phyloP scores from a whole-genome alignment of 2,888 invertebrate genomes.

The Acrobasis consociella region DNA sequence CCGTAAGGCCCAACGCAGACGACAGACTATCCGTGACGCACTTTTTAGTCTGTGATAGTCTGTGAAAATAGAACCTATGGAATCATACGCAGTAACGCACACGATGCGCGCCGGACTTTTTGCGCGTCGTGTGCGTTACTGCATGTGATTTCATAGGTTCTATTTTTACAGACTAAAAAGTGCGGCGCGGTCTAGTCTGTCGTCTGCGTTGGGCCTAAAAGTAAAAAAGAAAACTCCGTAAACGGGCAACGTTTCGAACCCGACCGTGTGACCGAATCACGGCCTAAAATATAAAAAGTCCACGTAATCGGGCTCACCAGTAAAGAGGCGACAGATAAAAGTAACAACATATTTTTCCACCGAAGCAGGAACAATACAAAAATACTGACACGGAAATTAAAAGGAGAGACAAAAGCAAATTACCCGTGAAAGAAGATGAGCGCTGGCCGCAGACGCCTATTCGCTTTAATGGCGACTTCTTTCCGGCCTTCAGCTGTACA shows the following conservation, averaged over 20 bases:
- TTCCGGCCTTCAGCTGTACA: constrained; percentile 36
- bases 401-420: constrained; percentile 71
- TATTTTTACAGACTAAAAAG: no score
- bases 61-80: no score
- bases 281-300: background rate
- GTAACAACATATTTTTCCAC: constrained; percentile 53
- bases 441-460: constrained; percentile 50
- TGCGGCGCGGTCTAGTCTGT: no score
- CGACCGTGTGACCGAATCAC: background rate
- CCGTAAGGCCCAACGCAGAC: no score
- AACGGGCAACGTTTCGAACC: background rate
- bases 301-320: constrained; percentile 10
- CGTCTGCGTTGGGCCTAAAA: no score
- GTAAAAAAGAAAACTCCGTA: background rate
- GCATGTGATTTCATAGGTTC: no score
- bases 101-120: no score
- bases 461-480: constrained; percentile 57
- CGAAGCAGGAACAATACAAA: constrained; percentile 59
- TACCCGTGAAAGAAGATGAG: constrained; percentile 60
- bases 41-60: no score
- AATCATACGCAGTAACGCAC: no score
- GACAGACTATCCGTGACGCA: no score
- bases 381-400: constrained; percentile 70
- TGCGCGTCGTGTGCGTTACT: no score
- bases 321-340: constrained; percentile 47